Percentiles rank a stretch among this genome's conserved stretches.
Evolutionary conservation across 2,888 invertebrate genomes (phyloP).

Genomic region (Agelastica alni): DNA sequence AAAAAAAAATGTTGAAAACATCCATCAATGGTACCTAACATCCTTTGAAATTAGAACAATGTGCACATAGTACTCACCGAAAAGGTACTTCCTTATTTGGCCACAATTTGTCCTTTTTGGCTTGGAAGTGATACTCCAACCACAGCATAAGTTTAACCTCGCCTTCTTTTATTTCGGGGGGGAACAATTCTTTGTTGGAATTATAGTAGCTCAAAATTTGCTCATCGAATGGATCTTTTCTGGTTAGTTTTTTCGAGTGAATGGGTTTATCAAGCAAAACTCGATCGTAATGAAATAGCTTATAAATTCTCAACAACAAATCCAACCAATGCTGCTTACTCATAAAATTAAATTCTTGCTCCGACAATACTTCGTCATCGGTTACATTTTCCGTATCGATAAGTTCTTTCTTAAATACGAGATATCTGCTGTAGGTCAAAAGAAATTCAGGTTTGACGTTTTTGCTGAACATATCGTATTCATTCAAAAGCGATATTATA

Average conservation of each 20-base stretch:
- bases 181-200: conserved; percentile 16
- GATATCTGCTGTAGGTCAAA: conserved; percentile 54
- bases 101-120: conserved; percentile 54
- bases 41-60: too few species aligned
- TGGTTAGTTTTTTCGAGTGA: not conserved
- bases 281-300: conserved; percentile 61
- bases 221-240: conserved; percentile 40
- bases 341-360: conserved; percentile 41
- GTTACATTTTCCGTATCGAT: conserved; percentile 17
- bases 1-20: not conserved
- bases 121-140: conserved; percentile 54
- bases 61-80: not conserved
- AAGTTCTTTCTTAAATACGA: conserved; percentile 36
- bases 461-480: conserved; percentile 51
- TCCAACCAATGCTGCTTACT: conserved; percentile 64
- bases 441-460: conserved; percentile 55
- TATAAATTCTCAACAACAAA: conserved; percentile 65
- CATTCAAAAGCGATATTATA: conserved; percentile 49
- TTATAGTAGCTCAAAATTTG: conserved; percentile 30
- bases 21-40: too few species aligned
- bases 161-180: conserved; percentile 19
- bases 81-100: conserved; percentile 51
- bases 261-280: conserved; percentile 10
- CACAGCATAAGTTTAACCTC: conserved; percentile 55
- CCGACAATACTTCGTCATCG: conserved; percentile 20